phyloP scores from a whole-genome alignment of 2,113 vertebrate genomes.

The Siphamia tubifer region DNA sequence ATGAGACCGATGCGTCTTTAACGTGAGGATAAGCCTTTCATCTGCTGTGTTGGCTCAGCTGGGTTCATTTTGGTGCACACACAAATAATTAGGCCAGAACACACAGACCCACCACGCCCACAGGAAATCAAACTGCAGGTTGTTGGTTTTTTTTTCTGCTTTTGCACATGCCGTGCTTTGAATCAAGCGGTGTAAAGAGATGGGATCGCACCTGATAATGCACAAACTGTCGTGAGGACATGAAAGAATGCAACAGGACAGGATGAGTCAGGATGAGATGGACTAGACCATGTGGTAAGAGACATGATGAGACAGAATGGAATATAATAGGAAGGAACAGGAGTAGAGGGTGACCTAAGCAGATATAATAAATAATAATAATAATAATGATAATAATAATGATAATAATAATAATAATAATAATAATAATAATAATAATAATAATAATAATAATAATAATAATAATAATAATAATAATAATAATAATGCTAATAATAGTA shows the following conservation, averaged over 20 bases:
- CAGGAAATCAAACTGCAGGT: background rate
- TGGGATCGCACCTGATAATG: background rate
- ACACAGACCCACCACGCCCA: background rate
- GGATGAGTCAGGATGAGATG: background rate
- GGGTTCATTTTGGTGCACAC: conserved; percentile 4
- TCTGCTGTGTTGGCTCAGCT: conserved; percentile 24
- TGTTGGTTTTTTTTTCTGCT: background rate
- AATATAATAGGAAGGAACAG: no score
- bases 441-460: no score
- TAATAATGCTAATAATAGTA: no score
- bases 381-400: no score
- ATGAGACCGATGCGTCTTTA: conserved; percentile 9
- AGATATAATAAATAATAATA: no score
- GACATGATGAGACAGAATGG: no score
- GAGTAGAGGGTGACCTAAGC: no score
- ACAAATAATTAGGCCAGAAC: background rate
- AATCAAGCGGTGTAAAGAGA: background rate
- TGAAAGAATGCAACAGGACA: background rate
- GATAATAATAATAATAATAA: no score
- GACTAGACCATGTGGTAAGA: no score
- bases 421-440: no score
- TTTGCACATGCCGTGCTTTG: background rate
- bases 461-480: no score
- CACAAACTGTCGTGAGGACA: background rate
- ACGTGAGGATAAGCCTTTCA: conserved; percentile 41